Percentiles rank a stretch among this genome's conserved stretches.
Evolutionary conservation across 2,888 invertebrate genomes (phyloP).

Genomic region (Drosophila parthenogenetica): DNA sequence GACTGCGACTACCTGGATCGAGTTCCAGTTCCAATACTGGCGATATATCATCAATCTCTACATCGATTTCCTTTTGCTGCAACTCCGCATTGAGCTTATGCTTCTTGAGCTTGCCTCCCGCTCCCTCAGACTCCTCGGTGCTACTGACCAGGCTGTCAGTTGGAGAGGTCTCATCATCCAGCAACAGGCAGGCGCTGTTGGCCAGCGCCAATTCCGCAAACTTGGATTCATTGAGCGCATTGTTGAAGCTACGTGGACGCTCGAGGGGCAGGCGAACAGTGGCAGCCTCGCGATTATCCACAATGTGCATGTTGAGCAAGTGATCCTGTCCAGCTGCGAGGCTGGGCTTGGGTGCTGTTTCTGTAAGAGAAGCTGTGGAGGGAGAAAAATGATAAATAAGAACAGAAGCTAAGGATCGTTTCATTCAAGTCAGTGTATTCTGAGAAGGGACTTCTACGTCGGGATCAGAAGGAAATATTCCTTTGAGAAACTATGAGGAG

Average conservation of each 20-base stretch:
- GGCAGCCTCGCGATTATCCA: slow-evolving; percentile 52
- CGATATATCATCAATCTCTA: slow-evolving; percentile 85
- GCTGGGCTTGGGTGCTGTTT: slow-evolving; percentile 42
- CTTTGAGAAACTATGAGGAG: no score
- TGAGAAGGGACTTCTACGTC: no score
- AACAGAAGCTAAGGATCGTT: no score
- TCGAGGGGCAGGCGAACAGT: slow-evolving; percentile 47
- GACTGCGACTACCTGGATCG: slow-evolving; percentile 79
- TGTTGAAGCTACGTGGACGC: slow-evolving; percentile 80
- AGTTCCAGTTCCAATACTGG: slow-evolving; percentile 84
- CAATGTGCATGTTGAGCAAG: slow-evolving; percentile 70
- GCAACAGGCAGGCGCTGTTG: slow-evolving; percentile 88
- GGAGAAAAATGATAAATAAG: not conserved
- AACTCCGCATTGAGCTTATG: slow-evolving; percentile 84
- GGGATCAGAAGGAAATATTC: no score
- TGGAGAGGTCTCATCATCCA: slow-evolving; percentile 94
- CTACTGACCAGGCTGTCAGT: slow-evolving; percentile 90
- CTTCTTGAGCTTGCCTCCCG: slow-evolving; percentile 82
- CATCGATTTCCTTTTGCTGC: slow-evolving; percentile 85
- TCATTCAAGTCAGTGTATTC: no score
- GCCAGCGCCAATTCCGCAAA: slow-evolving; percentile 91
- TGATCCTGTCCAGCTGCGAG: slow-evolving; percentile 39
- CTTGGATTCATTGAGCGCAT: slow-evolving; percentile 85
- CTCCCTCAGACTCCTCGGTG: slow-evolving; percentile 83
- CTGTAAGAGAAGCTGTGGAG: slow-evolving; percentile 68